phyloP scores from a whole-genome alignment of 2,888 invertebrate genomes.

The Andrena haemorrhoa region DNA sequence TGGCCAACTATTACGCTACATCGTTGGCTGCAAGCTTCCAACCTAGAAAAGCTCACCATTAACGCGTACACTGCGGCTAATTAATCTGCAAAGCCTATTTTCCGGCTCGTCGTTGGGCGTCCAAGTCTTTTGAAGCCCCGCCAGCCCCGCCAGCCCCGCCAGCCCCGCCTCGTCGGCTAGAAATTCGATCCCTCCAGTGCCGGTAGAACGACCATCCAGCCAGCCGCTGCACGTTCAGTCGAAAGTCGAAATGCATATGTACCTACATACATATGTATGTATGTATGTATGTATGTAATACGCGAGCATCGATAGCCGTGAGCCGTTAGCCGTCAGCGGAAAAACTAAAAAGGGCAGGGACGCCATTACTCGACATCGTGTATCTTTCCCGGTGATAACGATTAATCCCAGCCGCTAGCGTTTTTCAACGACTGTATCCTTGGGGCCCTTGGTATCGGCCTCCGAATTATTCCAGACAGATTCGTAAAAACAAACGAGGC shows the following conservation, averaged over 20 bases:
- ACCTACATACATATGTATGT: too few species aligned
- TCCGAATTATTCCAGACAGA: constrained; percentile 17
- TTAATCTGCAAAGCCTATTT: constrained; percentile 34
- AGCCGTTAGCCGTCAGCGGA: neutral
- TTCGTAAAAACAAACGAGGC: constrained; percentile 46
- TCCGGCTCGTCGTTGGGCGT: neutral
- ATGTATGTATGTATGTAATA: too few species aligned
- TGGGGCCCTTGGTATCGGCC: neutral
- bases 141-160: too few species aligned
- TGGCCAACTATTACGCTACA: constrained; percentile 23
- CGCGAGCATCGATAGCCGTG: neutral
- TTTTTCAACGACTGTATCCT: constrained; percentile 7
- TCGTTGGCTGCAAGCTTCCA: neutral
- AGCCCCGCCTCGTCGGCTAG: neutral
- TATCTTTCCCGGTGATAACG: constrained; percentile 18
- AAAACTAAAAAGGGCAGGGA: neutral
- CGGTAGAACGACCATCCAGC: neutral
- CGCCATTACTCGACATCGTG: neutral
- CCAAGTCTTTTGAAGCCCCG: constrained; percentile 2
- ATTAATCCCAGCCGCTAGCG: constrained; percentile 27
- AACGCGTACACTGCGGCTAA: constrained; percentile 6
- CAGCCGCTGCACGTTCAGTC: neutral
- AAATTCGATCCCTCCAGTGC: neutral
- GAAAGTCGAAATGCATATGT: neutral
- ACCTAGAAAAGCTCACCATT: constrained; percentile 9